Percentiles rank a stretch among this genome's conserved stretches.
phyloP scores from a whole-genome alignment of 2,797 vertebrate species.

The Lerista edwardsae region DNA sequence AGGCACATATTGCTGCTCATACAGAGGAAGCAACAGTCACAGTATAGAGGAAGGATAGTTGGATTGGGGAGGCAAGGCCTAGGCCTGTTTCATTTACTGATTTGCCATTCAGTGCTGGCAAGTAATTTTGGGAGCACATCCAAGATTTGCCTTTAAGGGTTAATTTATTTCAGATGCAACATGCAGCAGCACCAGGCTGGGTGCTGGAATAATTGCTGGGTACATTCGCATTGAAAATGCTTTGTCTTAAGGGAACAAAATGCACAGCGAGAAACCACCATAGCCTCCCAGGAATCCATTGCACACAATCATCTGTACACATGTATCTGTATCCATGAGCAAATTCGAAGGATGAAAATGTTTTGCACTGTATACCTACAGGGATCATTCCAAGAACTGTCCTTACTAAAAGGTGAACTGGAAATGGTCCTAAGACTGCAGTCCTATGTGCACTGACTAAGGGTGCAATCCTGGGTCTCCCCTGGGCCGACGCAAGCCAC shows the following conservation, averaged over 20 bases:
- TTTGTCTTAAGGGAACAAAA: not conserved
- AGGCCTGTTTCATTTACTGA: not conserved
- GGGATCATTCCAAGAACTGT: not conserved
- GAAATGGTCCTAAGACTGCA: not conserved
- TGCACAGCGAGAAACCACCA: no score
- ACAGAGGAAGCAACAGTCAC: not conserved
- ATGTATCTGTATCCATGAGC: not conserved
- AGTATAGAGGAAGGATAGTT: not conserved
- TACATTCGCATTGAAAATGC: not conserved
- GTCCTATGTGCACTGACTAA: not conserved
- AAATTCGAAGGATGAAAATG: not conserved
- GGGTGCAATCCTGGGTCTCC: no score
- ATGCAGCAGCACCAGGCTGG: not conserved
- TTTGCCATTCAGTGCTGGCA: not conserved
- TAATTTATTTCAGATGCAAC: not conserved
- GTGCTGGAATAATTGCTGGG: not conserved
- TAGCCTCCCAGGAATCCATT: not conserved
- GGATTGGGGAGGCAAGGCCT: not conserved
- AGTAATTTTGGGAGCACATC: not conserved
- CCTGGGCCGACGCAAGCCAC: no score
- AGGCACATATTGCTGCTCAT: not conserved
- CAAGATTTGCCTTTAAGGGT: not conserved
- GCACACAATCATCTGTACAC: not conserved
- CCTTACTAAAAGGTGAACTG: not conserved
- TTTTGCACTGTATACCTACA: not conserved